Percentiles rank a stretch among this genome's conserved stretches.
Evolutionary conservation across 2,113 vertebrate species (phyloP).

Genomic region (Lophotis ruficrista): DNA sequence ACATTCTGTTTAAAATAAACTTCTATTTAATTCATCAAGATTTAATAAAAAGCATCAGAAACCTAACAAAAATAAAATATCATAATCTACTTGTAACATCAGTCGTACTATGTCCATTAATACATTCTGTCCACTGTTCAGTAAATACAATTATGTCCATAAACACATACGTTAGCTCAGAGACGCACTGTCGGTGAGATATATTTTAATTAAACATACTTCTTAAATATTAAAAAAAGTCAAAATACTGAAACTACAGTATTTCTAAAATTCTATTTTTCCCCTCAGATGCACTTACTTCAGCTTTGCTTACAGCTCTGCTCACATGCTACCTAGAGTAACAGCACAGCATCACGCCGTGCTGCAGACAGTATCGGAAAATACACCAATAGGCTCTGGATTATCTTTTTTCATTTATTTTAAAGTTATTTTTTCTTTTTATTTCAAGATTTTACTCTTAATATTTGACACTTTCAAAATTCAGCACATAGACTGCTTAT

Average conservation of each 20-base stretch:
- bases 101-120: neutral
- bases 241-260: neutral
- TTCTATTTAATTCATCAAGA: neutral
- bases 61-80: neutral
- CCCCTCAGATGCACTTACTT: neutral
- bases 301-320: neutral
- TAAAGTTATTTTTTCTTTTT: neutral
- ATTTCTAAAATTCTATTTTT: neutral
- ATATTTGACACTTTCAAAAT: neutral
- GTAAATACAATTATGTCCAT: neutral
- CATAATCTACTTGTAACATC: neutral
- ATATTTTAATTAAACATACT: neutral
- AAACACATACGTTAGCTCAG: neutral
- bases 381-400: neutral
- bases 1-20: neutral
- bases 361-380: neutral
- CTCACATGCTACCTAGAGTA: neutral
- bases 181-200: neutral
- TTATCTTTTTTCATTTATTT: neutral
- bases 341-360: neutral
- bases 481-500: neutral
- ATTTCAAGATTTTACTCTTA: neutral
- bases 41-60: neutral
- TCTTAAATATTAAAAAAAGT: neutral
- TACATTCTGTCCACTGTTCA: neutral